phyloP scores from a whole-genome alignment of 2,113 vertebrate species.

The Semicossyphus pulcher region DNA sequence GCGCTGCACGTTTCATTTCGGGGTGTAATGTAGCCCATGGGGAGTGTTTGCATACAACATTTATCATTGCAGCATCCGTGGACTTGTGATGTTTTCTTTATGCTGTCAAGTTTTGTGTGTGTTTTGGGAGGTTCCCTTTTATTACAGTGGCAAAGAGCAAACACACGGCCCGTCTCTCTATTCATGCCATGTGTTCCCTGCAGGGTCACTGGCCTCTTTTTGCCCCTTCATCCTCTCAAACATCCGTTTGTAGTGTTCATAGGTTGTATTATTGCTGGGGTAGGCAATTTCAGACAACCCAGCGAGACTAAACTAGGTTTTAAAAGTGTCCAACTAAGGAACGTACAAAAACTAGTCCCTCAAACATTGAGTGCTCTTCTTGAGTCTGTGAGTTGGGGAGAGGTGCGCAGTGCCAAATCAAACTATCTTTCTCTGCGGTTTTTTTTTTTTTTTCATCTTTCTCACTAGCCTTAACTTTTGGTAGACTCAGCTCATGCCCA shows the following conservation, averaged over 20 bases:
- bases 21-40: background rate
- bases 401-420: too few species aligned
- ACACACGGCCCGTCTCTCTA: constrained; percentile 22
- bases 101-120: background rate
- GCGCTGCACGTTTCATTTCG: background rate
- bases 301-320: too few species aligned
- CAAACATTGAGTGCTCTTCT: too few species aligned
- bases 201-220: background rate
- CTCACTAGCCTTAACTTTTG: too few species aligned
- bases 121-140: constrained; percentile 2
- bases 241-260: background rate
- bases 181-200: constrained; percentile 50
- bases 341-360: too few species aligned
- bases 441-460: too few species aligned
- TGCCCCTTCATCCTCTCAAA: background rate
- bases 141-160: constrained; percentile 38
- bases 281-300: too few species aligned
- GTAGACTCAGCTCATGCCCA: too few species aligned
- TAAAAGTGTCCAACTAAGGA: too few species aligned
- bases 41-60: background rate
- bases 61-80: background rate
- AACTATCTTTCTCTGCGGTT: too few species aligned
- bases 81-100: background rate
- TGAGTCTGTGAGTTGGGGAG: too few species aligned
- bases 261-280: background rate